Evolutionary conservation across 2,888 invertebrate genomes (phyloP).

Genomic region (Plagodis dolabraria): DNA sequence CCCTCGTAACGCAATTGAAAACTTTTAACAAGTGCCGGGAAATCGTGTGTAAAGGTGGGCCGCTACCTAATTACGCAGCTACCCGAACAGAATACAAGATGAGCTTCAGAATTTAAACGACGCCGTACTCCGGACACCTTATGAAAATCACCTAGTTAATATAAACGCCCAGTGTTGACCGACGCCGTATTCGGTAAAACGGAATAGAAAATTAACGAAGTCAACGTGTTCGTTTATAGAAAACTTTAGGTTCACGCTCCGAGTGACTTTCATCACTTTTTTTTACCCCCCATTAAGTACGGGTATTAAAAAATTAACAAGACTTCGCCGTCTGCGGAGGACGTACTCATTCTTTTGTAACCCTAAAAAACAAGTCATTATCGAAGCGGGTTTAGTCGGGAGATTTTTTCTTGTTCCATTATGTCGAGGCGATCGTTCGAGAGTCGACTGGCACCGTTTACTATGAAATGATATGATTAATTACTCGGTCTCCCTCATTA

Average conservation of each 20-base stretch:
- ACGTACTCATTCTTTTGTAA: conserved; percentile 82
- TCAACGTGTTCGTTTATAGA: conserved; percentile 32
- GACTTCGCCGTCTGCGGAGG: conserved; percentile 75
- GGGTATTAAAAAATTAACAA: conserved; percentile 77
- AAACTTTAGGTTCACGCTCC: conserved; percentile 51
- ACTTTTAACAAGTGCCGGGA: conserved; percentile 84
- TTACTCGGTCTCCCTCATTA: conserved; percentile 81
- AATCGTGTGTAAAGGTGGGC: conserved; percentile 83
- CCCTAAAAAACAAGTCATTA: conserved; percentile 85
- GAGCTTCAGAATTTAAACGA: conserved; percentile 76
- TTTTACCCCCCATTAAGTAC: conserved; percentile 71
- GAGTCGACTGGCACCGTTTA: conserved; percentile 70
- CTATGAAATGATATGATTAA: conserved; percentile 84
- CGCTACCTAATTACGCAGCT: conserved; percentile 74
- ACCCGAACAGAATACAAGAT: conserved; percentile 74
- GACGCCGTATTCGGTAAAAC: conserved; percentile 43
- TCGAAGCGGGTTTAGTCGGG: conserved; percentile 75
- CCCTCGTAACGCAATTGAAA: conserved; percentile 83
- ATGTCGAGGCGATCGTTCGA: conserved; percentile 74
- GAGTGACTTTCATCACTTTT: conserved; percentile 44
- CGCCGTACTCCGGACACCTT: conserved; percentile 41
- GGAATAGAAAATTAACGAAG: conserved; percentile 51
- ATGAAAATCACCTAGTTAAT: conserved; percentile 75
- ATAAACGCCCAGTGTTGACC: conserved; percentile 61
- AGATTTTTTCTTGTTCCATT: conserved; percentile 78